Evolutionary conservation across 92 coral and sea anemone genomes (phyloP), one percentile per base, ranked within the genome.

Genomic region (Siderastrea radians): DNA sequence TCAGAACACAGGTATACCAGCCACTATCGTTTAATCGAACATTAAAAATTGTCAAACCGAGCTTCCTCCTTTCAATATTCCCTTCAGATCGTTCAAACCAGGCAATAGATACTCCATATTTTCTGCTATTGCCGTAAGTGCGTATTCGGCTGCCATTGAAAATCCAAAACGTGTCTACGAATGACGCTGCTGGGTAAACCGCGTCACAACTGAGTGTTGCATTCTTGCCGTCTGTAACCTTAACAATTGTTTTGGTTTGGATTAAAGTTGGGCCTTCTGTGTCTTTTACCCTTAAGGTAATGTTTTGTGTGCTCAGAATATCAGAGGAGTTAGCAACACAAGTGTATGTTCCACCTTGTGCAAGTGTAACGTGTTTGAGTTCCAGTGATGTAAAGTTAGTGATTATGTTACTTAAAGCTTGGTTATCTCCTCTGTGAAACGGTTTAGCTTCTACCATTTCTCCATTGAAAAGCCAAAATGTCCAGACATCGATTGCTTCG

Each of bases 401-500:
- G 38, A 26, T 26, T 26, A 26, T 26, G 65, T 68, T 67, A 38
- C 63, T 68, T 53, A 80, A 14, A 15, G 58, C 0, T 15, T 38
- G 47, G 10, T 6, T 52, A 43, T 53, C 7, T 46, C 52, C 54
- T 3, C 7, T 7, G 11, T 66, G 75, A 38, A 38, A 6, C 0
- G 58, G 51, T 47, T 3, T 13, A 66, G 84, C 43, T 80, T 80
- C 13, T 6, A 68, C 45, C 12, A 15, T 1, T 13, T 65, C 17
- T 13, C 84, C 84, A 10, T 80, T 65, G 7, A 80, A 80, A 52
- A 67, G 84, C 84, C 84, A 81, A 17, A 45, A 81, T 7, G 44
- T 45, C 16, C 46, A 44, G 48, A 43, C 67, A 11, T 45, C 50
- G 13, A 38, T 49, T 16, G 68, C 68, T 44, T 55, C 54, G 13